Percentiles rank a stretch among this genome's conserved stretches.
phyloP scores from a whole-genome alignment of 2,113 vertebrate species.

The Lanius ludovicianus region DNA sequence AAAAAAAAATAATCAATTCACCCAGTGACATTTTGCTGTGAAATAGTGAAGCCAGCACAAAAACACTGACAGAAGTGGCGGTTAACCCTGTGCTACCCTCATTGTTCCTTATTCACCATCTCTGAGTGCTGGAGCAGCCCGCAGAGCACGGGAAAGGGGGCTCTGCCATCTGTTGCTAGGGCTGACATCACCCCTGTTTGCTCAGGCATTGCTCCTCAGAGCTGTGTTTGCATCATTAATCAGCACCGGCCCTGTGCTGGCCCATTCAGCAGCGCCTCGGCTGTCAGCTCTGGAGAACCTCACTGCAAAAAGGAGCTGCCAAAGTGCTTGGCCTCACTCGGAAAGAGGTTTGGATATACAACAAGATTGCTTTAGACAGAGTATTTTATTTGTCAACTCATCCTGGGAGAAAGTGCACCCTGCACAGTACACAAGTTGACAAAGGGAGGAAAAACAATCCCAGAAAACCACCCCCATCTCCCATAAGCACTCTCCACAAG shows the following conservation, averaged over 20 bases:
- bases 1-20: constrained; percentile 53
- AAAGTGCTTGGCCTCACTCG: neutral
- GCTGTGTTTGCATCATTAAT: constrained; percentile 21
- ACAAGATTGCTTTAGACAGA: neutral
- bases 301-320: constrained; percentile 27
- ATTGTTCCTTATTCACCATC: constrained; percentile 53
- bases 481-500: neutral
- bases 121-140: neutral
- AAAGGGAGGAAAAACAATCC: neutral
- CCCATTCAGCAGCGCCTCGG: constrained; percentile 33
- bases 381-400: neutral
- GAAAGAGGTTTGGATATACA: neutral
- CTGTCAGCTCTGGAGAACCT: constrained; percentile 16
- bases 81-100: constrained; percentile 68
- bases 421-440: neutral
- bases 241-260: neutral
- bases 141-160: neutral
- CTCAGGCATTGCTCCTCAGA: neutral
- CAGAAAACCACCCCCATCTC: neutral
- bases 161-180: constrained; percentile 69
- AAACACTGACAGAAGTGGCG: constrained; percentile 27
- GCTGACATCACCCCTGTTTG: constrained; percentile 69
- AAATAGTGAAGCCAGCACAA: constrained; percentile 61
- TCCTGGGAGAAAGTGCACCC: neutral
- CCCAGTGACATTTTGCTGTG: constrained; percentile 63